Percentiles rank a stretch among this genome's conserved stretches.
Evolutionary conservation across 2,888 invertebrate species (phyloP).

Genomic region (Molanna angustata): DNA sequence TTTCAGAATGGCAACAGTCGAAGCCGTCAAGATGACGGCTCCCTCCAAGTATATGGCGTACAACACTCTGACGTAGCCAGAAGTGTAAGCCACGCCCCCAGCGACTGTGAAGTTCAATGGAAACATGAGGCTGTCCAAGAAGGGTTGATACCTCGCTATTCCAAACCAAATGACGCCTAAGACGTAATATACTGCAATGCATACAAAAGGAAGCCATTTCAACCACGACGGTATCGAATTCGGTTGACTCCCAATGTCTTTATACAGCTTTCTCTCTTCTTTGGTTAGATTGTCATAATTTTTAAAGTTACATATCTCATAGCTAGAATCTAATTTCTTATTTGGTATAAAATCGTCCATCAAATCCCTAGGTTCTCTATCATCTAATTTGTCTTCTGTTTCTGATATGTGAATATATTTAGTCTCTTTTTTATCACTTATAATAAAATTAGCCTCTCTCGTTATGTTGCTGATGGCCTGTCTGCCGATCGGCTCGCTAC

Average conservation of each 20-base stretch:
- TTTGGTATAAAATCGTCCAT: conserved; percentile 11
- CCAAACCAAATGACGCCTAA: conserved; percentile 62
- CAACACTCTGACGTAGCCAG: conserved; percentile 56
- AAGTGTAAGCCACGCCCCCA: conserved; percentile 63
- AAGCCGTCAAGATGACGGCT: conserved; percentile 61
- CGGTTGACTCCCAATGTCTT: conserved; percentile 35
- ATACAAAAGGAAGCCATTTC: conserved; percentile 44
- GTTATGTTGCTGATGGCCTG: conserved; percentile 30
- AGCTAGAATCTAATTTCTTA: conserved; percentile 15
- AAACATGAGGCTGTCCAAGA: conserved; percentile 59
- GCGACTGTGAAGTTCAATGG: conserved; percentile 69
- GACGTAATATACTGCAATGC: conserved; percentile 55
- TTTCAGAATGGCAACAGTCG: conserved; percentile 58
- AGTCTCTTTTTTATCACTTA: conserved; percentile 20
- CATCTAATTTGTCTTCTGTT: conserved; percentile 8
- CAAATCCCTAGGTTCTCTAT: conserved; percentile 7
- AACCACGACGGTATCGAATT: conserved; percentile 22
- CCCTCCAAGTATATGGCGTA: conserved; percentile 68
- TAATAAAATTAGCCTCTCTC: conserved; percentile 23
- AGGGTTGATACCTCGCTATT: conserved; percentile 48
- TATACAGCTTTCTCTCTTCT: conserved; percentile 38
- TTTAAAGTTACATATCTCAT: conserved; percentile 23
- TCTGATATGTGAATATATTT: conserved; percentile 29
- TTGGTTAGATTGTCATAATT: conserved; percentile 15
- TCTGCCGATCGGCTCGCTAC: conserved; percentile 30